Base-by-base conservation (phyloP, 1,140 invertebrate species). In the Euwallacea similis region DNA sequence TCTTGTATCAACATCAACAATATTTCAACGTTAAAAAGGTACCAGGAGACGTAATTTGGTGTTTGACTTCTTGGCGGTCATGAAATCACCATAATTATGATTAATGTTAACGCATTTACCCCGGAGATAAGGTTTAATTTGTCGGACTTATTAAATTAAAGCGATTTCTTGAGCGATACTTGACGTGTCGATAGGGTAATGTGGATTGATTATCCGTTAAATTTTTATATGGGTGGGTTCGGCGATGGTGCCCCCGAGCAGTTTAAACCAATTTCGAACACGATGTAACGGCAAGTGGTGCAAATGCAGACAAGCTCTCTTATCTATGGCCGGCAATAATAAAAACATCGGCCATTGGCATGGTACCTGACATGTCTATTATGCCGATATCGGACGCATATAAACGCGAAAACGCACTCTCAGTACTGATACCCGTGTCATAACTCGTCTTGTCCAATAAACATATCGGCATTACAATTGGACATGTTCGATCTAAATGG, bases 111-210 rank as follows among this genome's bases (percentile, higher is more conserved):
- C 69, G 58, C 62, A 71, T 71, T 61, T 47, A 15, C 69, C 62
- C 61, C 9, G 10, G 41, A 64, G 69, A 71, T 71, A 64, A 71
- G 61, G 58, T 58, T 61, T 71, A 71, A 71, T 71, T 71, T 65
- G 69, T 71, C 60, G 53, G 69, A 63, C 21, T 71, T 63, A 71
- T 71, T 71, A 71, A 71, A 71, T 71, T 71, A 71, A 71, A 71
- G 47, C 58, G 50, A 56, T 71, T 56, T 47, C 44, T 47, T 64
- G 43, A 64, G 62, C 42, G 41, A 60, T 33, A 61, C 21, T 54
- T 69, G 58, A 69, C 66, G 66, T 69, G 66, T 62, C 44, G 66
- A 69, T 69, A 62, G 42, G 13, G 11, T 69, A 69, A 69, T 69
- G 41, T 62, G 44, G 33, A 69, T 62, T 69, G 66, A 69, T 69